phyloP scores from a whole-genome alignment of 1,140 invertebrate species.

The Oppia nitens region DNA sequence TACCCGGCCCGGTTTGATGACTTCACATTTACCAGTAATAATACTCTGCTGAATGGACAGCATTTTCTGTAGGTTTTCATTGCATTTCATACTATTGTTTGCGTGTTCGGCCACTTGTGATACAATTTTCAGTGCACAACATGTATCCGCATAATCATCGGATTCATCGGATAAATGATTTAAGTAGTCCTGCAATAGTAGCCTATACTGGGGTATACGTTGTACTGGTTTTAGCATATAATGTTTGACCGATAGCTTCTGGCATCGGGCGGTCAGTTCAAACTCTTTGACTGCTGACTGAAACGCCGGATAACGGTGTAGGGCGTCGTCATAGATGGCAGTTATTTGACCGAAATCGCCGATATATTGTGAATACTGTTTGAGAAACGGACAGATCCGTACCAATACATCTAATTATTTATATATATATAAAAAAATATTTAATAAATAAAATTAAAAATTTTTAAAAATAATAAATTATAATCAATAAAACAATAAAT shows the following conservation, averaged over 20 bases:
- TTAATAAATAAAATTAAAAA: too few relatives aligned
- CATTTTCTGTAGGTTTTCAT: conserved; percentile 36
- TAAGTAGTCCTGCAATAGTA: conserved; percentile 48
- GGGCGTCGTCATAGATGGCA: conserved; percentile 41
- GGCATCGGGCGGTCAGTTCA: conserved; percentile 30
- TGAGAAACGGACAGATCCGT: conserved; percentile 54
- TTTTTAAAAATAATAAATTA: too few relatives aligned
- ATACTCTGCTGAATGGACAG: conserved; percentile 8
- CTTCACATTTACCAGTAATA: neutral
- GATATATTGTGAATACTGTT: conserved; percentile 52
- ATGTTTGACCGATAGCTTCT: conserved; percentile 44
- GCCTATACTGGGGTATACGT: conserved; percentile 46
- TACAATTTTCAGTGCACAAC: conserved; percentile 46
- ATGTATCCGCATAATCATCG: conserved; percentile 46
- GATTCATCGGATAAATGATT: conserved; percentile 38
- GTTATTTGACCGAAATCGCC: conserved; percentile 47
- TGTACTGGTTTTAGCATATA: conserved; percentile 61
- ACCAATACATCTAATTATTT: conserved; percentile 61
- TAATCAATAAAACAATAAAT: too few relatives aligned
- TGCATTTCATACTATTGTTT: conserved; percentile 47
- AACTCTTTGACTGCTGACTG: conserved; percentile 6
- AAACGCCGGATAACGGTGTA: conserved; percentile 44
- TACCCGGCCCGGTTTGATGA: conserved; percentile 28
- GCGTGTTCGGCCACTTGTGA: conserved; percentile 54
- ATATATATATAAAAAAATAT: too few relatives aligned